These are phyloP conservation scores for Rhombomys opimus DNA, from an alignment of 2,113 vertebrate species.

Conservation along the genomic window DNA sequence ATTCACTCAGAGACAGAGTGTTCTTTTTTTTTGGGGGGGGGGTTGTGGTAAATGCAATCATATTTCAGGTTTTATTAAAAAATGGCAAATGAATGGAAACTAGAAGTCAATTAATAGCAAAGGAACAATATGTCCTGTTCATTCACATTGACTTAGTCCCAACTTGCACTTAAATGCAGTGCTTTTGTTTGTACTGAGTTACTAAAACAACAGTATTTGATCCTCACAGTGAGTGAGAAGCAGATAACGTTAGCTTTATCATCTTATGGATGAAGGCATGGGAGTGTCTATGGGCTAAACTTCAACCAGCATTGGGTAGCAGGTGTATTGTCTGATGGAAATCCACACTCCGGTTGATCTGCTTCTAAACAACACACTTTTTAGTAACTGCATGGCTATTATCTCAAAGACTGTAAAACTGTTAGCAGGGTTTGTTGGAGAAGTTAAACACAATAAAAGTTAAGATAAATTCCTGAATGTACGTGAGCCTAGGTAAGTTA, in stretches of 20 bases:
- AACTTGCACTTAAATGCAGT: not conserved
- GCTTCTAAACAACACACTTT: not conserved
- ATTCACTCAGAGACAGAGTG: not conserved
- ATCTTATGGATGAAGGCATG: not conserved
- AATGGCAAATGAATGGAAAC: conserved; percentile 36
- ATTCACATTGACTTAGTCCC: not conserved
- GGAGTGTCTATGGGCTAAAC: not conserved
- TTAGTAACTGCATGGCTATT: not conserved
- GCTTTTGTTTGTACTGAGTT: not conserved
- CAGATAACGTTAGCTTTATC: not conserved
- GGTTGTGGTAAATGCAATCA: not conserved
- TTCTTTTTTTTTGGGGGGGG: not conserved
- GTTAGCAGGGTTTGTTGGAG: not conserved
- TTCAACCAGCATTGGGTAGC: not conserved
- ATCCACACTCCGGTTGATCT: not conserved
- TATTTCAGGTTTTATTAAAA: not conserved
- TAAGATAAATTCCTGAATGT: not conserved
- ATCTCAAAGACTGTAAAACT: not conserved
- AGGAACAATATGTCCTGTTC: not conserved
- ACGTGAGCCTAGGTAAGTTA: not conserved
- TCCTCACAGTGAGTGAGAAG: not conserved
- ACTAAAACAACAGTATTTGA: not conserved
- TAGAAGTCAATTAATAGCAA: not conserved
- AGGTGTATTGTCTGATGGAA: not conserved
- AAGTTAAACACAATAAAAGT: not conserved